These are phyloP conservation scores for Micrasema minimum DNA, from an alignment of 1,140 invertebrate species.

Conservation along the genomic window DNA sequence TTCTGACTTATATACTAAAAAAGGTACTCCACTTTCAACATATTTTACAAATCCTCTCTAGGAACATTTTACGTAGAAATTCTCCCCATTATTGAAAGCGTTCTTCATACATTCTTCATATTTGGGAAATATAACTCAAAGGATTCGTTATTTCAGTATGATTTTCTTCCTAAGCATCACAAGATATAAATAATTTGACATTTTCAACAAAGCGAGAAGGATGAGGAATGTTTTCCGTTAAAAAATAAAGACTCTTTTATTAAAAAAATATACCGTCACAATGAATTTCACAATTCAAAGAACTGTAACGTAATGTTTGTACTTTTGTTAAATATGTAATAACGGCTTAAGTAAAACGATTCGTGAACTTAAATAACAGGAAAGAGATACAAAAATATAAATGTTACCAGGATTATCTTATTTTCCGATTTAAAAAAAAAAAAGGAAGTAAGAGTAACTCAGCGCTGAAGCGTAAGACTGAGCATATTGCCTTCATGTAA, in stretches of 20 bases:
- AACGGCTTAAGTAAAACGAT: too few relatives aligned
- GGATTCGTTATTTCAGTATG: background rate
- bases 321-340: too few relatives aligned
- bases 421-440: too few relatives aligned
- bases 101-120: background rate
- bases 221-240: background rate
- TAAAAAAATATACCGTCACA: conserved; percentile 2
- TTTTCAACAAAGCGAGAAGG: background rate
- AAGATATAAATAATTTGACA: conserved; percentile 1
- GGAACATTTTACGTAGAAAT: background rate
- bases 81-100: background rate
- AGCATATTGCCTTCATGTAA: too few relatives aligned
- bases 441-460: too few relatives aligned
- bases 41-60: background rate
- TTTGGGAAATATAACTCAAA: background rate
- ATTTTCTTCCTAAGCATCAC: background rate
- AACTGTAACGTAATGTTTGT: too few relatives aligned
- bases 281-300: background rate
- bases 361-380: too few relatives aligned
- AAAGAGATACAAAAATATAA: too few relatives aligned
- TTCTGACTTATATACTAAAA: background rate
- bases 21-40: conserved; percentile 12
- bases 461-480: too few relatives aligned
- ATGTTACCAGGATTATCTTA: too few relatives aligned
- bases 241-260: background rate